These are phyloP conservation scores for Buathra laborator DNA, from an alignment of 2,888 invertebrate species.

Conservation along the genomic window DNA sequence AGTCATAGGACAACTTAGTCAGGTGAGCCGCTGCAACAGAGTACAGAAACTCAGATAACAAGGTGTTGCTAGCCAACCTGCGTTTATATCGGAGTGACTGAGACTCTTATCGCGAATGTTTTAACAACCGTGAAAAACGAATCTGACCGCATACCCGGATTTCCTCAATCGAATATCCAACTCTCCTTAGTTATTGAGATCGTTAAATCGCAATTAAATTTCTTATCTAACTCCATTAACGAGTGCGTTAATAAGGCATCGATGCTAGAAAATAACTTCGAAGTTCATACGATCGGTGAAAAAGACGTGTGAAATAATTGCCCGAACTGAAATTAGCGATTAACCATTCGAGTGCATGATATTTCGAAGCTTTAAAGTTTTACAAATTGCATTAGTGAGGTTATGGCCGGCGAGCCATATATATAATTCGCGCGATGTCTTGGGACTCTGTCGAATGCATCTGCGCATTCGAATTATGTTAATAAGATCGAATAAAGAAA, in stretches of 20 bases:
- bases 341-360: not conserved
- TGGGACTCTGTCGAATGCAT: not conserved
- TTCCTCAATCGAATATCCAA: slow-evolving; percentile 18
- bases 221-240: not conserved
- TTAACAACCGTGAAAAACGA: slow-evolving; percentile 63
- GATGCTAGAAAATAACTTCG: no score
- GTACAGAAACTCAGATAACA: slow-evolving; percentile 35
- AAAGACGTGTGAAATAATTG: no score
- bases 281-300: no score
- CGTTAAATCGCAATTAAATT: slow-evolving; percentile 9
- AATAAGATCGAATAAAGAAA: not conserved
- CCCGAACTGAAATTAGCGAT: not conserved
- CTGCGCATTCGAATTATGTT: not conserved
- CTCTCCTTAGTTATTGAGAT: not conserved
- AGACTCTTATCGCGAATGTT: slow-evolving; percentile 54
- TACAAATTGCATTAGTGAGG: not conserved
- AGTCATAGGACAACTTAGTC: not conserved
- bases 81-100: not conserved
- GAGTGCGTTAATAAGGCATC: not conserved
- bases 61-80: slow-evolving; percentile 8
- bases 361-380: not conserved
- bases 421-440: not conserved
- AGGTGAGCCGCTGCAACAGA: slow-evolving; percentile 10
- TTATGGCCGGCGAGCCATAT: not conserved
- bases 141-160: slow-evolving; percentile 45